Base-by-base conservation (phyloP, 2,113 vertebrate genomes). In the Engystomops pustulosus region DNA sequence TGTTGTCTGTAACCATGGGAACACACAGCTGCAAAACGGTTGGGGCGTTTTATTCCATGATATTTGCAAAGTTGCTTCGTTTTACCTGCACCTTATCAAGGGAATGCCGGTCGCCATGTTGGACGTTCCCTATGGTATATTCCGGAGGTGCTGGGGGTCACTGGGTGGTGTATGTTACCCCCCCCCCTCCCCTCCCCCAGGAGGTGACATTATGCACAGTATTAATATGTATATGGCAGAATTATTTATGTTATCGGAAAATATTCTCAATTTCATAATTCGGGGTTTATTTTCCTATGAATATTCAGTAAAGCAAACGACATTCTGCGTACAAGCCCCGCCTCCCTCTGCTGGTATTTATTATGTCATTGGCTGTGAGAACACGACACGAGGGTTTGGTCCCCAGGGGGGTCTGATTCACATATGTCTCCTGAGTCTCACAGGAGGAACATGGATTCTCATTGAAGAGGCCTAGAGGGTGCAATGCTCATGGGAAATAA, bases 271-370 rank as follows among this genome's bases (percentile, higher is more conserved):
- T 27, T 72, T 58, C n/a, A 38, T 60, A 55, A 38, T 10, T 17
- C 34, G 12, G 30, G 75, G 34, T 58, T 78, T 78, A 78, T 78
- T 78, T 78, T 78, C 75, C 32, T 78, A 78, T 25, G 3, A 55
- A 58, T 58, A 78, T 55, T 23, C 51, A 23, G 23, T 69, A 68
- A 51, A 69, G 44, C n/a, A 30, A 17, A 72, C 23, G 25, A 12
- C 70, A 53, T 51, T 80, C 62, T 41, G 36, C 38, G 36, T 79
- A 27, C 76, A 38, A 36, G 38, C 53, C 14, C 25, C 27, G 0
- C 17, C 17, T 65, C 5, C 6, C 23, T 62, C 12, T 8, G 10
- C 6, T n/a, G n/a, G n/a, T n/a, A n/a, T n/a, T n/a, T n/a, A n/a
- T n/a, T n/a, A n/a, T n/a, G n/a, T n/a, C n/a, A n/a, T n/a, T n/a